Conservation (phyloP, 2,113 vertebrate species). For the Anolis sagrei region DNA sequence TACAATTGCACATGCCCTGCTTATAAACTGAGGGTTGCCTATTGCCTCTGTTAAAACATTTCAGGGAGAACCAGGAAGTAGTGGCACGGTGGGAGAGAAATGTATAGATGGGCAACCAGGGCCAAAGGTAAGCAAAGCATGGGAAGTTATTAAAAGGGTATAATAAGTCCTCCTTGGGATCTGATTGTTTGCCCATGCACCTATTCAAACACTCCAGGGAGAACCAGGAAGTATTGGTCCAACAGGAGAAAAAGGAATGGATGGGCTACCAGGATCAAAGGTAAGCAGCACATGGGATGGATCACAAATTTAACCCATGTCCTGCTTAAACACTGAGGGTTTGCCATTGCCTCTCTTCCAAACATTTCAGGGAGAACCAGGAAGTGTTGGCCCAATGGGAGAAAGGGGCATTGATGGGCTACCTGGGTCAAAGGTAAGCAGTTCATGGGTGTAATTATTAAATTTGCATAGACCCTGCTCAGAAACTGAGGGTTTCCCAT, state of each 20-base stretch:
- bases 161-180: conserved; percentile 49
- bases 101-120: conserved; percentile 68
- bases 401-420: conserved; percentile 34
- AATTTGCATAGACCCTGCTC: background rate
- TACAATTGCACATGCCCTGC: background rate
- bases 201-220: background rate
- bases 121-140: conserved; percentile 64
- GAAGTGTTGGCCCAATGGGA: conserved; percentile 7
- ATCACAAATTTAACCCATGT: background rate
- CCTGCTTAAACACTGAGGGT: background rate
- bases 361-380: conserved; percentile 24
- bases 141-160: background rate
- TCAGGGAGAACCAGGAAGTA: conserved; percentile 57
- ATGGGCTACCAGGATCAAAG: conserved; percentile 69
- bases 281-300: conserved; percentile 44
- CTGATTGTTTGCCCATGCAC: background rate
- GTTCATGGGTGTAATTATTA: background rate
- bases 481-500: background rate
- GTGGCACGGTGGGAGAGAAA: conserved; percentile 62
- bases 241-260: conserved; percentile 64
- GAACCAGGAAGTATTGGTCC: conserved; percentile 62
- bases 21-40: background rate
- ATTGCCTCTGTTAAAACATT: background rate
- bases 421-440: conserved; percentile 64
- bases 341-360: background rate